Percentiles rank a stretch among this genome's conserved stretches.
These are phyloP conservation scores for Dipodomys stephensi DNA, from an alignment of 2,113 vertebrate species.

Conservation along the genomic window DNA sequence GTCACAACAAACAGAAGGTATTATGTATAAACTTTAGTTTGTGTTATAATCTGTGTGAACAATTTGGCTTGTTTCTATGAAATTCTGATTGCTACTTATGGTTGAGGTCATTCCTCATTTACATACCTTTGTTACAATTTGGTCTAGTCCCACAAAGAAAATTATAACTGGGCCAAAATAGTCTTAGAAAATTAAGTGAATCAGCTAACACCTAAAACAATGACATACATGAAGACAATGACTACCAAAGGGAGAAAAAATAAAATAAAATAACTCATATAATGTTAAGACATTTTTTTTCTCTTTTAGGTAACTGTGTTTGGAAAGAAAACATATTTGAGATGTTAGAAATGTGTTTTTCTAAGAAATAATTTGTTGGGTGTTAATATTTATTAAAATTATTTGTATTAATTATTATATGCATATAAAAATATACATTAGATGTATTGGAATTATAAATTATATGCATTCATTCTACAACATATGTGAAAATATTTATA, in stretches of 20 bases:
- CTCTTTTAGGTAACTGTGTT: background rate
- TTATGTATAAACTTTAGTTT: background rate
- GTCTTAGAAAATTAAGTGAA: background rate
- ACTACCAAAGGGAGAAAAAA: background rate
- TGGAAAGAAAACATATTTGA: background rate
- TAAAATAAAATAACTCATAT: background rate
- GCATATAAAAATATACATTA: background rate
- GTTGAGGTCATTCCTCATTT: background rate
- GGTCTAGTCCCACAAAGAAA: background rate
- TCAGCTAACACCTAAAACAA: background rate
- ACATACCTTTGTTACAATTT: background rate
- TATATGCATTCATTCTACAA: no score
- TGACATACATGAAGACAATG: background rate
- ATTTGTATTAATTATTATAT: background rate
- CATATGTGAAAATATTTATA: no score
- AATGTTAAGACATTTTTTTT: background rate
- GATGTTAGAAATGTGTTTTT: background rate
- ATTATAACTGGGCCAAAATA: background rate
- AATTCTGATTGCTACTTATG: background rate
- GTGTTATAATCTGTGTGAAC: background rate
- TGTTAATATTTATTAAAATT: background rate
- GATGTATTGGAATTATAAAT: no score
- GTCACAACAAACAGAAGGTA: background rate
- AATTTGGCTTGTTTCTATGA: background rate
- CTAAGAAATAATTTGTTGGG: background rate